Percentiles rank a stretch among this genome's conserved stretches.
Conservation (phyloP, 2,888 invertebrate species). For the Ophioninae sp. region DNA sequence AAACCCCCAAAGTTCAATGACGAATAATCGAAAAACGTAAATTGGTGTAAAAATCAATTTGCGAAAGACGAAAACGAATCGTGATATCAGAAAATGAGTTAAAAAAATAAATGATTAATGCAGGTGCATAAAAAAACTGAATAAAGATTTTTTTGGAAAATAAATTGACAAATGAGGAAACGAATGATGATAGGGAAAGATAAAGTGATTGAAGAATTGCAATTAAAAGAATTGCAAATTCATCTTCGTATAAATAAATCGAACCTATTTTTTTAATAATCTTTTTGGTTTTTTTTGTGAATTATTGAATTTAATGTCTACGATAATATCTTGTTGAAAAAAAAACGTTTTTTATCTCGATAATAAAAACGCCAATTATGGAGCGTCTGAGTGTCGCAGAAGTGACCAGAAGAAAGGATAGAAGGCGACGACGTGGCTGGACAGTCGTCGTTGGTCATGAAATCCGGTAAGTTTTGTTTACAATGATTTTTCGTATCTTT, state of each 20-base stretch:
- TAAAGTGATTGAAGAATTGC: background rate
- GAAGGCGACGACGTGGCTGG: slow-evolving; percentile 87
- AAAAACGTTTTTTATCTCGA: background rate
- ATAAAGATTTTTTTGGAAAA: background rate
- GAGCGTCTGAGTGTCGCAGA: slow-evolving; percentile 77
- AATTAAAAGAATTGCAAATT: background rate
- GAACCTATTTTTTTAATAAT: no score
- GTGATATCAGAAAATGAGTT: no score
- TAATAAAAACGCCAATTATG: slow-evolving; percentile 67
- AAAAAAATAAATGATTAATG: no score
- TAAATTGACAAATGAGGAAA: background rate
- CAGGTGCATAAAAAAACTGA: no score
- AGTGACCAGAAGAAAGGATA: slow-evolving; percentile 76
- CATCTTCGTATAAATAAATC: background rate
- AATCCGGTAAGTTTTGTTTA: slow-evolving; percentile 83
- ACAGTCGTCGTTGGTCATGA: slow-evolving; percentile 89
- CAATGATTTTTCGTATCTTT: slow-evolving; percentile 19
- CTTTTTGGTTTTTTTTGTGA: background rate
- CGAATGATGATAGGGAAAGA: background rate
- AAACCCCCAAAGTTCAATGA: background rate
- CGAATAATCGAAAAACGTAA: background rate
- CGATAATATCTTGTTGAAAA: background rate
- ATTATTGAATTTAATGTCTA: background rate
- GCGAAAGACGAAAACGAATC: no score
- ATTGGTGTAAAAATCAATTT: no score